These are phyloP conservation scores for Rhimphoctona megacephalus DNA, from an alignment of 2,888 invertebrate genomes.

Conservation along the genomic window DNA sequence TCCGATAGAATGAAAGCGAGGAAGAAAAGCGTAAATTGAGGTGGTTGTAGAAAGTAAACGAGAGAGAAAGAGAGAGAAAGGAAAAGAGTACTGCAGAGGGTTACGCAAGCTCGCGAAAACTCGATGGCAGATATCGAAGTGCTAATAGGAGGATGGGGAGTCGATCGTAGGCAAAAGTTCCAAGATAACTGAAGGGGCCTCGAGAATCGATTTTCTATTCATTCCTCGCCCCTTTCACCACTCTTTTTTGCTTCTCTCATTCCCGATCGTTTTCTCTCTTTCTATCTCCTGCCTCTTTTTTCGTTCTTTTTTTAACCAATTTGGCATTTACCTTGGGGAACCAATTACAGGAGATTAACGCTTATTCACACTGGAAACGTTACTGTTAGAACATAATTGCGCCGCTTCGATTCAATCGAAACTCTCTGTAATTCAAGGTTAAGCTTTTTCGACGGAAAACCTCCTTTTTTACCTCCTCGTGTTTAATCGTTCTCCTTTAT, in stretches of 20 bases:
- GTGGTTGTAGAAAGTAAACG: slow-evolving; percentile 17
- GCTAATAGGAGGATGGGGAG: slow-evolving; percentile 62
- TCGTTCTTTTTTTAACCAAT: slow-evolving; percentile 53
- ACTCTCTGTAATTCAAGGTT: slow-evolving; percentile 66
- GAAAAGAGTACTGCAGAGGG: slow-evolving; percentile 32
- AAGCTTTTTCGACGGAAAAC: slow-evolving; percentile 57
- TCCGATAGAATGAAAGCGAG: slow-evolving; percentile 58
- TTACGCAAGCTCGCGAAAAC: slow-evolving; percentile 66
- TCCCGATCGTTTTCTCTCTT: slow-evolving; percentile 49
- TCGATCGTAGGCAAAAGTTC: slow-evolving; percentile 52
- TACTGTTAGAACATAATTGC: slow-evolving; percentile 67
- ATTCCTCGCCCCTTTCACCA: slow-evolving; percentile 57
- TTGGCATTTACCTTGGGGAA: slow-evolving; percentile 70
- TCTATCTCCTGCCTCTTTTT: slow-evolving; percentile 36
- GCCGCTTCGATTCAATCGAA: slow-evolving; percentile 68
- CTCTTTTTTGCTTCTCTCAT: slow-evolving; percentile 51
- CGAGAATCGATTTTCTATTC: slow-evolving; percentile 69
- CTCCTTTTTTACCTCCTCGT: slow-evolving; percentile 42
- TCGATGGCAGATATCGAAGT: slow-evolving; percentile 69
- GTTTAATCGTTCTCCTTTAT: slow-evolving; percentile 36
- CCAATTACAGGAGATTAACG: slow-evolving; percentile 70
- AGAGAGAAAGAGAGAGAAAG: slow-evolving; percentile 15
- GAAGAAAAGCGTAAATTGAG: slow-evolving; percentile 39
- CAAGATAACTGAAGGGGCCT: slow-evolving; percentile 60
- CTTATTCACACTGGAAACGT: slow-evolving; percentile 68